These are phyloP conservation scores for Stictocephala bisonia DNA, from an alignment of 2,888 invertebrate species.

Conservation along the genomic window DNA sequence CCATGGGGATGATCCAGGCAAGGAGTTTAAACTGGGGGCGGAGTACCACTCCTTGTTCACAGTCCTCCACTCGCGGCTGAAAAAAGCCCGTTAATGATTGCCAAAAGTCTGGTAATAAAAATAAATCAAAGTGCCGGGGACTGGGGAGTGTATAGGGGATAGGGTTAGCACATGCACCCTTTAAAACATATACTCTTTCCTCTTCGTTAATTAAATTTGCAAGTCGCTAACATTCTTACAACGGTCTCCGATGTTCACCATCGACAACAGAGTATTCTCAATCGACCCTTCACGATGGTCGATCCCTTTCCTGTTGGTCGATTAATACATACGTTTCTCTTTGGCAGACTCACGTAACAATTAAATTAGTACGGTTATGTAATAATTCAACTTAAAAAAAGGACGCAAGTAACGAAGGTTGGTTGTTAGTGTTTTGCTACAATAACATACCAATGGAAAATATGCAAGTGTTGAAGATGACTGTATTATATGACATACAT, in stretches of 20 bases:
- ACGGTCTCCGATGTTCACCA: constrained; percentile 11
- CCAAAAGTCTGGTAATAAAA: constrained; percentile 58
- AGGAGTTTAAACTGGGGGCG: too few species aligned
- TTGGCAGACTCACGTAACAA: too few species aligned
- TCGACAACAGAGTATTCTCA: constrained; percentile 32
- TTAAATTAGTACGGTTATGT: too few species aligned
- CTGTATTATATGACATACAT: too few species aligned
- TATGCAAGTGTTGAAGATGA: too few species aligned
- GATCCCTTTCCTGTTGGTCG: too few species aligned
- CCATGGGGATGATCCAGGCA: too few species aligned
- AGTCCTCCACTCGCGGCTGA: constrained; percentile 44
- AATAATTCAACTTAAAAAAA: too few species aligned
- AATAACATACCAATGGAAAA: too few species aligned
- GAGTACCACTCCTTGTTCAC: constrained; percentile 40
- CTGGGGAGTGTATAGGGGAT: constrained; percentile 30
- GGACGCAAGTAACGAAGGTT: too few species aligned
- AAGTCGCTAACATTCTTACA: constrained; percentile 50
- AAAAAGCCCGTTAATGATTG: constrained; percentile 58
- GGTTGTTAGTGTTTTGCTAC: too few species aligned
- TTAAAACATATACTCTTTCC: constrained; percentile 49
- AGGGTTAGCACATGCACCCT: constrained; percentile 46
- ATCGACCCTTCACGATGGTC: constrained; percentile 39
- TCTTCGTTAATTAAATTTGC: constrained; percentile 54
- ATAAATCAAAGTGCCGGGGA: constrained; percentile 56
- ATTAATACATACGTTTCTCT: too few species aligned